Percentiles rank a stretch among this genome's conserved stretches.
Evolutionary conservation across 1,140 invertebrate species (phyloP).

Genomic region (Oscheius sp.): DNA sequence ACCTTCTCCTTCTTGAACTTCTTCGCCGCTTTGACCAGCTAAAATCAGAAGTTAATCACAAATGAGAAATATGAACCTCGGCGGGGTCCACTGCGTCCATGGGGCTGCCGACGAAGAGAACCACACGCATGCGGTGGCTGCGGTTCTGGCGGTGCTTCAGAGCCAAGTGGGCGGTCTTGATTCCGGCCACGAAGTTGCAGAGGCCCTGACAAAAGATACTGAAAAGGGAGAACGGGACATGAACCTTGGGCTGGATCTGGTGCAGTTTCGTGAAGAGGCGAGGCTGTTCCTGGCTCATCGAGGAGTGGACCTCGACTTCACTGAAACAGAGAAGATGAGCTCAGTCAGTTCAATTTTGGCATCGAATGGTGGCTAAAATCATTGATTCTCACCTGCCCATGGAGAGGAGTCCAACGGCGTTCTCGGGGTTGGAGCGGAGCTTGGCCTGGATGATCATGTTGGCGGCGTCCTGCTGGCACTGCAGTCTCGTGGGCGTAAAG

Average conservation of each 20-base stretch:
- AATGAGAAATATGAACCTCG: no score
- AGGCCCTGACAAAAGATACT: slow-evolving; percentile 38
- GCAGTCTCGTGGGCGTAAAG: slow-evolving; percentile 89
- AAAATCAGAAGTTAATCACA: no score
- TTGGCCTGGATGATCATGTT: slow-evolving; percentile 95
- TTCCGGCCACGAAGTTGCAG: slow-evolving; percentile 46
- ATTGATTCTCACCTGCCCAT: slow-evolving; percentile 79
- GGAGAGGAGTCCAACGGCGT: slow-evolving; percentile 94
- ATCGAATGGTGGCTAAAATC: no score
- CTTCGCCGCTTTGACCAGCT: slow-evolving; percentile 89
- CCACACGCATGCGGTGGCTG: slow-evolving; percentile 98
- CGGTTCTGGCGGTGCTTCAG: slow-evolving; percentile 97
- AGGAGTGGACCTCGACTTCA: slow-evolving; percentile 88
- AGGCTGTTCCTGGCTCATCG: slow-evolving; percentile 90
- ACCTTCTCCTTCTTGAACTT: slow-evolving; percentile 98
- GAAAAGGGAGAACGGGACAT: slow-evolving; percentile 56
- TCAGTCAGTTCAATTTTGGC: no score
- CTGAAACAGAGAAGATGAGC: slow-evolving; percentile 50
- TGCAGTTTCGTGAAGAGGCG: slow-evolving; percentile 91
- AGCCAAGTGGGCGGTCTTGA: slow-evolving; percentile 70
- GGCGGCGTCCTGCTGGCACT: slow-evolving; percentile 95
- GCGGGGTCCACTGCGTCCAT: slow-evolving; percentile 84
- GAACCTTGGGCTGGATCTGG: slow-evolving; percentile 85
- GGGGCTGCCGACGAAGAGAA: slow-evolving; percentile 95
- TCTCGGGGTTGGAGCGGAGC: slow-evolving; percentile 93